phyloP scores from a whole-genome alignment of 2,797 vertebrate genomes.

The Myotis myotis region DNA sequence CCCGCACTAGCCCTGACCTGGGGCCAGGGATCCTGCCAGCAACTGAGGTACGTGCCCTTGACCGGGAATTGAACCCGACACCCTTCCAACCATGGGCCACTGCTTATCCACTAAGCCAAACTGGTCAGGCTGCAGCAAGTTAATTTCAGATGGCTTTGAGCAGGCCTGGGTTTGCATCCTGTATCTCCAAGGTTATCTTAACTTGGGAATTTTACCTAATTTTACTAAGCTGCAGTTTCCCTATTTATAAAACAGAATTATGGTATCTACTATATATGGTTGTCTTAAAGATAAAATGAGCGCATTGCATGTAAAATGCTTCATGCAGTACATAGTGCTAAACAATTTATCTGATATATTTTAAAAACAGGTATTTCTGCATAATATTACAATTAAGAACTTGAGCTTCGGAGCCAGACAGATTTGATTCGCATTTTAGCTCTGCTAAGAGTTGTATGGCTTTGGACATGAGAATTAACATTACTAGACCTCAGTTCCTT shows the following conservation, averaged over 20 bases:
- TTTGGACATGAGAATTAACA: not conserved
- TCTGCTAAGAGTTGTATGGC: not conserved
- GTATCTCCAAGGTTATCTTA: not conserved
- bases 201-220: not conserved
- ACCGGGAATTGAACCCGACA: too few species aligned
- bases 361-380: not conserved
- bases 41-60: too few species aligned
- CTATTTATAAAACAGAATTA: not conserved
- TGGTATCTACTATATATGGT: rapidly evolving
- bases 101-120: too few species aligned
- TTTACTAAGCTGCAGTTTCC: not conserved
- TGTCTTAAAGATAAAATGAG: not conserved
- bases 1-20: too few species aligned
- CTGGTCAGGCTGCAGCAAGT: too few species aligned
- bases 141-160: not conserved
- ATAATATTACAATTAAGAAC: not conserved
- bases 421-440: not conserved
- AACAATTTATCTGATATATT: not conserved
- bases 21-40: too few species aligned
- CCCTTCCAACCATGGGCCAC: too few species aligned
- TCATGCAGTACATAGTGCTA: rapidly evolving
- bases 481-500: not conserved
- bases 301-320: not conserved
- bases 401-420: not conserved
- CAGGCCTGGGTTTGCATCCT: not conserved